Evolutionary conservation across 1,140 invertebrate species (phyloP).

Genomic region (Lordiphosa clarofinis): DNA sequence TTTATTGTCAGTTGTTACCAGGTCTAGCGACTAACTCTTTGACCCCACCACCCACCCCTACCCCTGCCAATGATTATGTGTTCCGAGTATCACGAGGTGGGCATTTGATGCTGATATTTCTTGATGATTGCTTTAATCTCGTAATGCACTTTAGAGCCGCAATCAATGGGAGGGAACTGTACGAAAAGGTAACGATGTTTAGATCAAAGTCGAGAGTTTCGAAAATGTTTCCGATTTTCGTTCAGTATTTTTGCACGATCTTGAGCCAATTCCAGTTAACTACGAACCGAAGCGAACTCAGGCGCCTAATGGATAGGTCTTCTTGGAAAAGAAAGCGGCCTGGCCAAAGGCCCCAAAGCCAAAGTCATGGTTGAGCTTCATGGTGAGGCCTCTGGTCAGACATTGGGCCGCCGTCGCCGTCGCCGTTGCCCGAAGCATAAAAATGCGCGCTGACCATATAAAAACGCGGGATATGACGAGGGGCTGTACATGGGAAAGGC

Average conservation of each 20-base stretch:
- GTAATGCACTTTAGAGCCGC: conserved; percentile 5
- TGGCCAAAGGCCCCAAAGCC: conserved; percentile 45
- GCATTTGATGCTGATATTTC: conserved; percentile 10
- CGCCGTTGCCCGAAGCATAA: conserved; percentile 45
- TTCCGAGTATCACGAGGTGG: conserved; percentile 4
- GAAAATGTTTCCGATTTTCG: conserved; percentile 4
- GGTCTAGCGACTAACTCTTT: conserved; percentile 12
- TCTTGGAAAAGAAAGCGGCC: conserved; percentile 73
- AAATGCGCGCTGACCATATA: conserved; percentile 53
- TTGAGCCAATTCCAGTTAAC: conserved; percentile 43
- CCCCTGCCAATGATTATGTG: conserved; percentile 4
- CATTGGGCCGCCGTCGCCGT: conserved; percentile 57
- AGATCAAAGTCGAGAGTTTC: conserved; percentile 3
- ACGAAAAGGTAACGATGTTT: conserved; percentile 1
- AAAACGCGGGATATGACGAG: conserved; percentile 14
- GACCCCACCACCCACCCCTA: not conserved
- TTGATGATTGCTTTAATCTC: conserved; percentile 9
- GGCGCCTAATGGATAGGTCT: conserved; percentile 75
- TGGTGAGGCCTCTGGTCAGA: conserved; percentile 39
- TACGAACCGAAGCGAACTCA: conserved; percentile 59
- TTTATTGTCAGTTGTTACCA: conserved; percentile 3
- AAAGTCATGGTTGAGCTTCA: conserved; percentile 39
- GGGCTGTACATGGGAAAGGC: conserved; percentile 51
- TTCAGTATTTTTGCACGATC: conserved; percentile 22
- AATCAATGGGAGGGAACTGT: conserved; percentile 3